Evolutionary conservation across 2,888 invertebrate species (phyloP).

Genomic region (Pelosia muscerda): DNA sequence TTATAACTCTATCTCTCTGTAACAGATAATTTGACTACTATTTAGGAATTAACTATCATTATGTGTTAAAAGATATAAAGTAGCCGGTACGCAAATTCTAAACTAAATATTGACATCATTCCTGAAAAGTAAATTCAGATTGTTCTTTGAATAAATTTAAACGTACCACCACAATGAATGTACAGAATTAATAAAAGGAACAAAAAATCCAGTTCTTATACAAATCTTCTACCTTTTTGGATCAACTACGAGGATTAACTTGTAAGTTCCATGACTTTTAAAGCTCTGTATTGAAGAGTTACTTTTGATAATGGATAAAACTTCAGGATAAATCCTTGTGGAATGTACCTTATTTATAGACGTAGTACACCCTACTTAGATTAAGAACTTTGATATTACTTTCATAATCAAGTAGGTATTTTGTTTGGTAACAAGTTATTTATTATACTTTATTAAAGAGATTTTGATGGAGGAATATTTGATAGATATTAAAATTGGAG

Average conservation of each 20-base stretch:
- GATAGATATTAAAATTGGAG: too few relatives aligned
- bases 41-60: too few relatives aligned
- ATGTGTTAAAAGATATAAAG: too few relatives aligned
- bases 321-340: background rate
- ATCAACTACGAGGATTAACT: background rate
- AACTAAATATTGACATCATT: background rate
- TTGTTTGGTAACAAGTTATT: background rate
- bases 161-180: background rate
- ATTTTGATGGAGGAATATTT: background rate
- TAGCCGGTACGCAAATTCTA: too few relatives aligned
- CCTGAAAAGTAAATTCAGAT: too few relatives aligned
- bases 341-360: background rate
- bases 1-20: too few relatives aligned
- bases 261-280: conserved; percentile 6
- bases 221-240: conserved; percentile 5
- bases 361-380: background rate
- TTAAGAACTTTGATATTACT: conserved; percentile 5
- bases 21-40: too few relatives aligned
- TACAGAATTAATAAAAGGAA: background rate
- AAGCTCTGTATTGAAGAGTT: conserved; percentile 1
- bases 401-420: background rate
- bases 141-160: background rate
- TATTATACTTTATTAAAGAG: background rate
- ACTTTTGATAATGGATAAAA: conserved; percentile 3
- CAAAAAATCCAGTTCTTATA: background rate